Percentiles rank a stretch among this genome's conserved stretches.
Evolutionary conservation across 2,113 vertebrate species (phyloP).

Genomic region (Phyllostomus discolor): DNA sequence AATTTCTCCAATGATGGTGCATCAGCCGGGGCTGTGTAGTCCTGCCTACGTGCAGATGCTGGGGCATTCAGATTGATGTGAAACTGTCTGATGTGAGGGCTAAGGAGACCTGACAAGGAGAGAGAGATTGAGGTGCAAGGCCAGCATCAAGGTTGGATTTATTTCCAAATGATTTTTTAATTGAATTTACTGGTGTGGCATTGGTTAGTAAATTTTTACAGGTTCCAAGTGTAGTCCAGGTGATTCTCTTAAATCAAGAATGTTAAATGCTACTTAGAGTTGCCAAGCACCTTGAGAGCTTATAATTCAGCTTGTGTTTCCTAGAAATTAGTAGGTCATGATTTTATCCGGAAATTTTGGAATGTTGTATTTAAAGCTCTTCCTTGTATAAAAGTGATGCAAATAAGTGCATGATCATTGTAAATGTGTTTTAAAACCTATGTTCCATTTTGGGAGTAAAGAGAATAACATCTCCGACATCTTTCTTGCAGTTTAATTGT

Average conservation of each 20-base stretch:
- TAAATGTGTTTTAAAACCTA: background rate
- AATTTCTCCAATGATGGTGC: background rate
- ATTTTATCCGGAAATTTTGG: background rate
- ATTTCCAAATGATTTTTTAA: background rate
- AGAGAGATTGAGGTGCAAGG: background rate
- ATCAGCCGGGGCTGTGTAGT: background rate
- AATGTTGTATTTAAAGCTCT: background rate
- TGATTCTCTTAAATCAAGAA: background rate
- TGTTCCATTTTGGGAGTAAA: background rate
- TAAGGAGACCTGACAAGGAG: background rate
- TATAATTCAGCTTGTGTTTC: background rate
- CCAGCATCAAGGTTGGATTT: background rate
- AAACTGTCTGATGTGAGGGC: background rate
- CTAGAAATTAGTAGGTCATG: background rate
- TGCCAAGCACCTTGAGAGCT: background rate
- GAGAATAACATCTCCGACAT: background rate
- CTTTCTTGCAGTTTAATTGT: constrained; percentile 89
- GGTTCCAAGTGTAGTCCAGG: too few species aligned
- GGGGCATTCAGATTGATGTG: background rate
- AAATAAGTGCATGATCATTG: background rate
- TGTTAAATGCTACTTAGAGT: background rate
- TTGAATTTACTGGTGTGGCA: too few species aligned
- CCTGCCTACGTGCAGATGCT: too few species aligned
- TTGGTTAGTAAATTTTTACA: too few species aligned
- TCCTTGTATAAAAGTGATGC: background rate